A percentile compares a stretch with the other conserved stretches of the same genome.
phyloP scores from a whole-genome alignment of 2,888 invertebrate species.

The Lasioglossum figueresi region DNA sequence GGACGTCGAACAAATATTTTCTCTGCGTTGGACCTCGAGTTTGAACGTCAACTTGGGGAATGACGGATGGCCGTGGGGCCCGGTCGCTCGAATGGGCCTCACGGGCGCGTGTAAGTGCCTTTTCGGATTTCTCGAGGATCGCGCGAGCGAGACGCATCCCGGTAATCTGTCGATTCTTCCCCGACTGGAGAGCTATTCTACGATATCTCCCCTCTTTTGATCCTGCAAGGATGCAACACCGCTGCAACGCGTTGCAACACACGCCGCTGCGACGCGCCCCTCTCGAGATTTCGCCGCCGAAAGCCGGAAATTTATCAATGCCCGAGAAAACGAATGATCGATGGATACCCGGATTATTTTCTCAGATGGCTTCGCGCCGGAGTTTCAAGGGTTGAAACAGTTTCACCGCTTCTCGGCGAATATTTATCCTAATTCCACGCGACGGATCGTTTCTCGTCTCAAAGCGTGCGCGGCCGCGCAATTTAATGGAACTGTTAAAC shows the following conservation, averaged over 20 bases:
- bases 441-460: background rate
- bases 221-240: conserved; percentile 6
- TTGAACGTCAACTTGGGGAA: conserved; percentile 50
- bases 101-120: conserved; percentile 68
- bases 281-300: conserved; percentile 5
- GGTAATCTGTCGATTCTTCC: conserved; percentile 79
- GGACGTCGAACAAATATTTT: conserved; percentile 50
- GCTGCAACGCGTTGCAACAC: background rate
- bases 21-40: conserved; percentile 42
- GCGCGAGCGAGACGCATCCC: conserved; percentile 52
- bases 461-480: background rate
- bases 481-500: conserved; percentile 14
- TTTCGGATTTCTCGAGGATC: conserved; percentile 63
- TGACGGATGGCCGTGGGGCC: conserved; percentile 63
- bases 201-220: conserved; percentile 75
- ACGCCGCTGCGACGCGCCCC: background rate
- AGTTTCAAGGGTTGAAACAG: conserved; percentile 10
- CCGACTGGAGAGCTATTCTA: conserved; percentile 51
- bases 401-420: background rate
- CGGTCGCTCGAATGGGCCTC: conserved; percentile 21
- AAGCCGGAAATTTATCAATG: conserved; percentile 48
- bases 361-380: background rate
- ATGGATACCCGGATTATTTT: conserved; percentile 23
- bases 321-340: conserved; percentile 36
- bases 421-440: conserved; percentile 6